These are phyloP conservation scores for Cladorhizidae sp. DNA, from an alignment of 37 sponge, comb jelly and placozoan species.

Conservation along the genomic window DNA sequence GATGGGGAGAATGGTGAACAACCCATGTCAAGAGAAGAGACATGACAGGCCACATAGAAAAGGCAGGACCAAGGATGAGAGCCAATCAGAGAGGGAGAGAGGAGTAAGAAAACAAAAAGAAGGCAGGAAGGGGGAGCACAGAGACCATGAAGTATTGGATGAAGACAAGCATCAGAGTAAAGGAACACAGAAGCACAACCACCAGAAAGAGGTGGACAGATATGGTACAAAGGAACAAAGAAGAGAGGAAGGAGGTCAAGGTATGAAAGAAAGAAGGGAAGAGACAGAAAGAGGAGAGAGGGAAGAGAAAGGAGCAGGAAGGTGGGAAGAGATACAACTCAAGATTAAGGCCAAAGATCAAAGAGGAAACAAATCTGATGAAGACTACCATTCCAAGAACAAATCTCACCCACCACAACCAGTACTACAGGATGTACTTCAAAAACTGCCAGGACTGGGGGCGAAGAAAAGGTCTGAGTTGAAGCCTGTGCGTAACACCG, in stretches of 20 bases:
- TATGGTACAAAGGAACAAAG: background rate
- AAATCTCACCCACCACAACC: background rate
- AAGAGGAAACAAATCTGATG: conserved; percentile 6
- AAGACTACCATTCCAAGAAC: background rate
- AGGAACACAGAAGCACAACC: too few species aligned
- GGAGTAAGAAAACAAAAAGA: conserved; percentile 8
- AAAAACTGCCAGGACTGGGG: background rate
- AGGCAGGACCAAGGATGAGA: background rate
- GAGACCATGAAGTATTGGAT: background rate
- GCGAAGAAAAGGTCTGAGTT: background rate
- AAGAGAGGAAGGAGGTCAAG: background rate
- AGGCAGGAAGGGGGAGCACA: background rate
- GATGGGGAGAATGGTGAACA: background rate
- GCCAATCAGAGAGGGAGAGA: background rate
- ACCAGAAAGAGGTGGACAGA: background rate
- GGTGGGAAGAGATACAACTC: too few species aligned
- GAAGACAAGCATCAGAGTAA: background rate
- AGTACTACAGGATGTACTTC: background rate
- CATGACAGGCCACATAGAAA: background rate
- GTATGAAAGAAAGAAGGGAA: background rate
- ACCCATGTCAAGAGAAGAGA: background rate
- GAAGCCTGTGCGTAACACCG: background rate
- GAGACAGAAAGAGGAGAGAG: conserved; percentile 7
- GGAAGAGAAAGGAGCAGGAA: conserved; percentile 1
- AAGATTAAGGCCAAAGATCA: too few species aligned